Conservation (phyloP, 2,797 vertebrate genomes). For the Pseudocheirus occidentalis region DNA sequence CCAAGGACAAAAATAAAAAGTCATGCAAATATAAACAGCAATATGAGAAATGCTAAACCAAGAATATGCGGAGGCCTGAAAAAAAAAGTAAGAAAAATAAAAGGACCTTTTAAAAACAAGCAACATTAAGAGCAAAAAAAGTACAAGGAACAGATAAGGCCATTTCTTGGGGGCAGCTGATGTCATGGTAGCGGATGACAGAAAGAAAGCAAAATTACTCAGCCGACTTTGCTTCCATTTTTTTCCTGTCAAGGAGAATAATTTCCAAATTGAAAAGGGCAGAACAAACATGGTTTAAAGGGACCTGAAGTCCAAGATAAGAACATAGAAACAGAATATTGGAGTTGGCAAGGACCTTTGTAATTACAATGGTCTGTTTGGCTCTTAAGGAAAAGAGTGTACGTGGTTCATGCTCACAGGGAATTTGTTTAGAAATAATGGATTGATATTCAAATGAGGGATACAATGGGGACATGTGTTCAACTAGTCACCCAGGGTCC, state of each 20-base stretch:
- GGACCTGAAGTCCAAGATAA: background rate
- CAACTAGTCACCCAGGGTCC: background rate
- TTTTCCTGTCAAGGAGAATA: background rate
- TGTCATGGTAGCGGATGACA: background rate
- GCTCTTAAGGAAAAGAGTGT: background rate
- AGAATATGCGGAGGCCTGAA: background rate
- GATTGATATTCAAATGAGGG: background rate
- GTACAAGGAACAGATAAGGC: background rate
- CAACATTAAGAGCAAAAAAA: background rate
- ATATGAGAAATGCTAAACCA: background rate
- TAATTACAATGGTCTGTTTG: background rate
- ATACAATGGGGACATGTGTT: background rate
- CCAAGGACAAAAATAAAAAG: background rate
- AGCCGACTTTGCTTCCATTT: background rate
- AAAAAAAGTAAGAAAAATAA: background rate
- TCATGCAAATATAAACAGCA: background rate
- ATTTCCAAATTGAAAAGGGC: background rate
- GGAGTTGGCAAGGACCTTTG: background rate
- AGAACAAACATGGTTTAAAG: background rate
- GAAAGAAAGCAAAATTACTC: background rate
- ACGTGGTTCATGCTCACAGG: background rate
- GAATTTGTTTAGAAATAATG: background rate
- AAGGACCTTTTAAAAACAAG: background rate
- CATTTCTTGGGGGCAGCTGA: background rate
- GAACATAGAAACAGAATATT: background rate